Percentiles rank a stretch among this genome's conserved stretches.
These are phyloP conservation scores for Fragum sueziense DNA, from an alignment of 2,888 invertebrate species.

Conservation along the genomic window DNA sequence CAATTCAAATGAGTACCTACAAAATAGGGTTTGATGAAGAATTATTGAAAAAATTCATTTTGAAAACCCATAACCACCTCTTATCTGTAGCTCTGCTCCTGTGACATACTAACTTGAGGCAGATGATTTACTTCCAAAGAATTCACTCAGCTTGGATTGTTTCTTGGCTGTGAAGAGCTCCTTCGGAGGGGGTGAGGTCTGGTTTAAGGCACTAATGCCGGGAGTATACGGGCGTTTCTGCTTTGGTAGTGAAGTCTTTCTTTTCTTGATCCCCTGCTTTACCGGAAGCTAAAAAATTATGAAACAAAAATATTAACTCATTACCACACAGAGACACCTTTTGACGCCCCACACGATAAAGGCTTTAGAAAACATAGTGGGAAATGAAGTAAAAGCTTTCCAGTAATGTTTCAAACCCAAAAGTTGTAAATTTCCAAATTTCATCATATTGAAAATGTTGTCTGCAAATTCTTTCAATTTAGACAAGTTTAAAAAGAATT, in stretches of 20 bases:
- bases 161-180: conserved; percentile 42
- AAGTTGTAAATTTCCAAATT: neutral
- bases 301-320: neutral
- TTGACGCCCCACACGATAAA: too few species aligned
- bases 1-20: too few species aligned
- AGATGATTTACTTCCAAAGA: neutral
- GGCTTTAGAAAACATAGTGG: too few species aligned
- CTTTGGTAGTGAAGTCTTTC: conserved; percentile 1
- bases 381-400: neutral
- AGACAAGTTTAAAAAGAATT: neutral
- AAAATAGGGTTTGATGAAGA: too few species aligned
- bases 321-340: too few species aligned
- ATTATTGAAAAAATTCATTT: too few species aligned
- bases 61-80: too few species aligned
- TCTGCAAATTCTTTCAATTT: neutral
- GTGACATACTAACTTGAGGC: neutral
- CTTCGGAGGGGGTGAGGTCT: conserved; percentile 48
- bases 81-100: too few species aligned
- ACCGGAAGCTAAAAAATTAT: neutral
- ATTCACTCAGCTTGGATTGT: conserved; percentile 36
- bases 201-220: neutral
- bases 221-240: neutral
- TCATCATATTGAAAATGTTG: neutral
- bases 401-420: neutral
- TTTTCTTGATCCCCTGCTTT: neutral